Evolutionary conservation across 1,140 invertebrate genomes (phyloP), one percentile per base, ranked within the genome.

Genomic region (Pseudomyrmex dendroicus): DNA sequence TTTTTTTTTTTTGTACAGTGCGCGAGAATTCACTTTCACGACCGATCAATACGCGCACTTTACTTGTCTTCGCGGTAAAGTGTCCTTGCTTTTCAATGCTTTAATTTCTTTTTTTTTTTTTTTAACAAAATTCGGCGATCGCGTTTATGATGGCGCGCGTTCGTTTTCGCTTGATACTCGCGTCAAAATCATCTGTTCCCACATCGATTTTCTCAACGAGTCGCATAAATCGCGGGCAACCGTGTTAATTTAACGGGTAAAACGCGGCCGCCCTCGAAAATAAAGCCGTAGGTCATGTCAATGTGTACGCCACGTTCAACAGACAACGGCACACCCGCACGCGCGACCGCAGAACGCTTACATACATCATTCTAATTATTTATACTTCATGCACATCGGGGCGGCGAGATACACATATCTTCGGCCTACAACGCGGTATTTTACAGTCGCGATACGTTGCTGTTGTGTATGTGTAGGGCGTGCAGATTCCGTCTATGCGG

Each of bases 341-440:
- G 74, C 87, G 76, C 88, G 72, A 82, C 85, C 85, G 84, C 83
- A 88, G 80, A 59, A 86, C 83, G 87, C 84, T 90, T 92, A 90
- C 92, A 35, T 35, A 90, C 86, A 91, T 92, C 90, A 90, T 88
- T 74, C 89, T 93, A 93, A 93, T 93, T 93, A 93, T 93, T 93
- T 92, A 93, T 93, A 92, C 91, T 92, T 91, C 88, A 88, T 82
- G 83, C 74, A 74, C 74, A 84, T 62, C 84, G 82, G 61, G 68
- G 73, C 82, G 10, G 17, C 73, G 84, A 22, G 35, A 35, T 35
- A 35, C 5, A 35, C 35, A 35, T 82, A 78, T 73, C 73, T 76
- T 73, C 82, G 84, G 84, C 86, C 76, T 72, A 74, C 82, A 88
- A 73, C 86, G 85, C 76, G 86, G 66, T 90, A 91, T 92, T 92